These are phyloP conservation scores for Molothrus ater DNA, from an alignment of 2,797 vertebrate species.

Conservation along the genomic window DNA sequence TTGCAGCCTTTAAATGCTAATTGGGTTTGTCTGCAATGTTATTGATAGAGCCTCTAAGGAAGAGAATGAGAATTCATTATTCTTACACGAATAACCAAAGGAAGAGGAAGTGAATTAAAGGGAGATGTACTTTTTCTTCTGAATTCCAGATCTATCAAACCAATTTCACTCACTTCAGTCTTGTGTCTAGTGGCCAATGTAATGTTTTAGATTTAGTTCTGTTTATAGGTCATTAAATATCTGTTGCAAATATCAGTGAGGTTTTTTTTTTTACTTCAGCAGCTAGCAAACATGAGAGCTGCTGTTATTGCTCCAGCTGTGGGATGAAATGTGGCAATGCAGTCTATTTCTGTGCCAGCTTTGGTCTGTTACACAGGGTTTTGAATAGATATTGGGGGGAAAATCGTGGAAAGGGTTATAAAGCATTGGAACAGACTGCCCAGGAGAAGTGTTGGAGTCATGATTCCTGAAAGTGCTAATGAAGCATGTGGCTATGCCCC, in stretches of 20 bases:
- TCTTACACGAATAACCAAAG: not conserved
- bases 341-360: accelerated
- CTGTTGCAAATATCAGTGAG: not conserved
- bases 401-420: not conserved
- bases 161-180: not conserved
- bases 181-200: not conserved
- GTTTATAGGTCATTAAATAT: not conserved
- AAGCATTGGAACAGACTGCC: not conserved
- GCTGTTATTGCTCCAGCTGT: not conserved
- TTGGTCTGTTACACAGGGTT: not conserved
- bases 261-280: not conserved
- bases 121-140: not conserved
- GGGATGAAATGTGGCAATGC: not conserved
- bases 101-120: slow-evolving; percentile 3
- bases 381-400: not conserved
- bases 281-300: not conserved
- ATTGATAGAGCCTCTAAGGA: slow-evolving; percentile 37
- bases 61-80: slow-evolving; percentile 24
- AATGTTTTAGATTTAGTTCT: not conserved
- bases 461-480: not conserved
- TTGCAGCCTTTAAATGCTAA: slow-evolving; percentile 46
- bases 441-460: not conserved
- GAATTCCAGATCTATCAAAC: not conserved
- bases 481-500: not conserved
- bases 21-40: slow-evolving; percentile 25